Base-by-base conservation (phyloP, 2,888 invertebrate species). In the Aleiodes testaceus region DNA sequence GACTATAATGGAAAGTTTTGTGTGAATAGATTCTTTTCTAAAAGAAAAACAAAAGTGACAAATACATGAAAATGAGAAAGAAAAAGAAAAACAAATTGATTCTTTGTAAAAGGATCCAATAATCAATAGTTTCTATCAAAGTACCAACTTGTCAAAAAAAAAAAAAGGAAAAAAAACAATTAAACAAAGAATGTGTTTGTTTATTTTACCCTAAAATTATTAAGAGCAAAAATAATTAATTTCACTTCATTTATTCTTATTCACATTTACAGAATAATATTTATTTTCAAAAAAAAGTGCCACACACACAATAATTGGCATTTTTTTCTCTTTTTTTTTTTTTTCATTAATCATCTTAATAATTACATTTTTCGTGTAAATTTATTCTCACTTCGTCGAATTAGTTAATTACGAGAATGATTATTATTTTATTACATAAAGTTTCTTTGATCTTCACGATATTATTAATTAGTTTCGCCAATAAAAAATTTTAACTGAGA, bases 51-150 rank as follows among this genome's bases (percentile, higher is more conserved):
- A 36, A 36, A 36, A 36, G 9, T 36, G 36, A 36, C 36, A 36
- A 36, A 36, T 36, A 36, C 36, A 36, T 71, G 73, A 59, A 70
- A 74, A 26, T 26, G 26, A 26, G 5, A 26, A 5, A 26, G 5
- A 26, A 76, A 50, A 69, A 72, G 75, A 73, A 74, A 75, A 65
- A 84, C 81, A 80, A 79, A 84, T 82, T 79, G 88, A 88, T 88
- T 88, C 88, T 88, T 88, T 88, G 86, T 88, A 87, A 88, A 88
- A 88, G 88, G 86, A 84, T 88, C 88, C 85, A 18, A 87, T 88
- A 88, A 87, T 88, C 88, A 87, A 88, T 88, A 88, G 88, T 88
- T 88, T 87, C 86, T 87, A 87, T 87, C 85, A 87, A 87, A 87
- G 75, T 79, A 81, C 26, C 53, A 64, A 66, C 63, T 69, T 73